Evolutionary conservation across 2,888 invertebrate genomes (phyloP), one percentile per base, ranked within the genome.

Genomic region (Neoascia interrupta): DNA sequence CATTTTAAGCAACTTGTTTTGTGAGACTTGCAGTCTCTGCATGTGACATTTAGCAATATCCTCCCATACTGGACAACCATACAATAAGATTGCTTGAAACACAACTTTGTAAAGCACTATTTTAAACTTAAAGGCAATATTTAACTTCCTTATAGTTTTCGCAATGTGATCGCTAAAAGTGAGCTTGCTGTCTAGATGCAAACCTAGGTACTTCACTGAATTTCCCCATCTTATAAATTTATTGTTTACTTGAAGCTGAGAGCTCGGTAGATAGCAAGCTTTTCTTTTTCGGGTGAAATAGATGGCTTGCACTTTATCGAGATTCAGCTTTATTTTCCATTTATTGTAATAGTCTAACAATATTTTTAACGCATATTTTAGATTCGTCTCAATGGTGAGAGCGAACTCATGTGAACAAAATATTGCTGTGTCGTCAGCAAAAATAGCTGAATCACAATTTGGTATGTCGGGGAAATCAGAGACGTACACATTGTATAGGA

Each of bases 361-460:
- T 45, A 45, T 45, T 45, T 26, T 13, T 4, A 47, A 15, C 19
- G 34, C 51, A 51, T 51, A 4, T 5, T 18, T 31, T 34, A 34
- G 6, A 34, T 51, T 51, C 34, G 34, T 34, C 18, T 31, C 51
- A 31, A 51, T 51, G 28, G n/a, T n/a, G 3, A 34, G 31, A 34
- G 19, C 18, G 19, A 51, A 18, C 19, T 51, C 21, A 34, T 51
- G 51, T 1, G 34, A 34, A 6, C 19, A 16, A 34, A 51, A 51
- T 34, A 51, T 34, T 19, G 51, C 19, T 11, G 51, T 51, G n/a
- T 51, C 34, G 15, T 51, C 34, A 4, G 31, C 18, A 34, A 34
- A 31, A 6, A 51, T 31, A 10, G 10, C 18, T 19, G 11, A 16
- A 18, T 51, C 34, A 19, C 51, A 34, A 3, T 28, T 10, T 8